A percentile compares a stretch with the other conserved stretches of the same genome.
These are phyloP conservation scores for Watsonalla binaria DNA, from an alignment of 2,888 invertebrate species.

Conservation along the genomic window DNA sequence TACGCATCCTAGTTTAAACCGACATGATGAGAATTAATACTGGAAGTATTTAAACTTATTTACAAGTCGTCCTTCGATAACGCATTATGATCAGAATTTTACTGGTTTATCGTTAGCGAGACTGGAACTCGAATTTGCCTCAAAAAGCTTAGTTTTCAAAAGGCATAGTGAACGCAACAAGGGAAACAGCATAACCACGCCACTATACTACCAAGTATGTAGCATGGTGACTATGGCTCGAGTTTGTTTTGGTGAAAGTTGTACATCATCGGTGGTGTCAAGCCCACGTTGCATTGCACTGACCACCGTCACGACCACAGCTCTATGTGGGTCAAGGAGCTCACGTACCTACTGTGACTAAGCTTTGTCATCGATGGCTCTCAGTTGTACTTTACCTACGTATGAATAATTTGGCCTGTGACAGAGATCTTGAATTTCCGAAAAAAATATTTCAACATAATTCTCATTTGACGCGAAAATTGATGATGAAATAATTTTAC, in stretches of 20 bases:
- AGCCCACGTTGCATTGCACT: constrained; percentile 26
- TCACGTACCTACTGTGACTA: constrained; percentile 51
- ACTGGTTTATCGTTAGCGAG: too few relatives aligned
- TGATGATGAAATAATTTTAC: not conserved
- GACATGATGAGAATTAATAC: too few relatives aligned
- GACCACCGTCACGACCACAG: constrained; percentile 56
- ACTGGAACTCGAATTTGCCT: too few relatives aligned
- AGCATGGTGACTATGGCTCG: constrained; percentile 26
- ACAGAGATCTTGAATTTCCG: constrained; percentile 7
- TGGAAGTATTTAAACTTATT: too few relatives aligned
- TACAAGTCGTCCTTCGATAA: too few relatives aligned
- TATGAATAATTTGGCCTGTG: constrained; percentile 27
- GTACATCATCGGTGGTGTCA: constrained; percentile 50
- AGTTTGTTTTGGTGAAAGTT: constrained; percentile 70
- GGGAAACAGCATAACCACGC: constrained; percentile 25
- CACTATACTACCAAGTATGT: not conserved
- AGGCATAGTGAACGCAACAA: constrained; percentile 14
- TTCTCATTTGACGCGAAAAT: not conserved
- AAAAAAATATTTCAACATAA: not conserved
- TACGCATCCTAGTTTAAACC: too few relatives aligned
- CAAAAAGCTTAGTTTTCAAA: too few relatives aligned
- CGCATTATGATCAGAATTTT: too few relatives aligned
- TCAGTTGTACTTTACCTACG: constrained; percentile 31
- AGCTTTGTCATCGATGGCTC: constrained; percentile 45
- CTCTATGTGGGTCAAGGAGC: constrained; percentile 68